Conservation (phyloP, 2,113 vertebrate species). For the Perca flavescens region DNA sequence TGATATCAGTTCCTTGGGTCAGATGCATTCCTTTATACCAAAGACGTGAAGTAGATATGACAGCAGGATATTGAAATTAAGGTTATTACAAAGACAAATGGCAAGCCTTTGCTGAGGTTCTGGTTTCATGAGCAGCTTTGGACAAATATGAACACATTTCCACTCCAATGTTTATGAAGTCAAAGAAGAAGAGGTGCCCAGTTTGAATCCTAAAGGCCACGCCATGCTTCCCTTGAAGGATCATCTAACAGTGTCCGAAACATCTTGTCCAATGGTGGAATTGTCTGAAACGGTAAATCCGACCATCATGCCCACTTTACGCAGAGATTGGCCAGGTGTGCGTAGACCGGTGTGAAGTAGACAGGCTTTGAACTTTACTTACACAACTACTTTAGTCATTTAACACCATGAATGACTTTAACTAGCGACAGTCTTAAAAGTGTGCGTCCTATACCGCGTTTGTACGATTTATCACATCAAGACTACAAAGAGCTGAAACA, state of each 20-base stretch:
- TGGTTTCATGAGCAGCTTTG: background rate
- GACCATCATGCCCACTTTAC: background rate
- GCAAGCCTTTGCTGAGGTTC: background rate
- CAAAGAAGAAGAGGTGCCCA: background rate
- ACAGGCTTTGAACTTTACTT: too few species aligned
- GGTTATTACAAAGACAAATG: background rate
- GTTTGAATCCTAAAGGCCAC: background rate
- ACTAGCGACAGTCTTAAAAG: background rate
- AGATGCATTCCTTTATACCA: background rate
- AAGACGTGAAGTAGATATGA: background rate
- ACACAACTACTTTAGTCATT: background rate
- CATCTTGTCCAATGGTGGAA: background rate
- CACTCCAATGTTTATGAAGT: background rate
- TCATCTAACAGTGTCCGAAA: background rate
- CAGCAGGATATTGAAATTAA: background rate
- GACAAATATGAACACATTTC: background rate
- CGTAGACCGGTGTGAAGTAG: too few species aligned
- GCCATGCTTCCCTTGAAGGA: background rate
- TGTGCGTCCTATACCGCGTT: background rate
- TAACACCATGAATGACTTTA: background rate
- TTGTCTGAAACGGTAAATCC: background rate
- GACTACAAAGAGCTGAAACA: background rate
- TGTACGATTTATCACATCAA: background rate
- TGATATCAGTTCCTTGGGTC: conserved; percentile 3
- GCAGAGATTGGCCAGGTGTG: background rate